Base-by-base conservation (phyloP, 2,888 invertebrate species). In the Drosophila anomalata region DNA sequence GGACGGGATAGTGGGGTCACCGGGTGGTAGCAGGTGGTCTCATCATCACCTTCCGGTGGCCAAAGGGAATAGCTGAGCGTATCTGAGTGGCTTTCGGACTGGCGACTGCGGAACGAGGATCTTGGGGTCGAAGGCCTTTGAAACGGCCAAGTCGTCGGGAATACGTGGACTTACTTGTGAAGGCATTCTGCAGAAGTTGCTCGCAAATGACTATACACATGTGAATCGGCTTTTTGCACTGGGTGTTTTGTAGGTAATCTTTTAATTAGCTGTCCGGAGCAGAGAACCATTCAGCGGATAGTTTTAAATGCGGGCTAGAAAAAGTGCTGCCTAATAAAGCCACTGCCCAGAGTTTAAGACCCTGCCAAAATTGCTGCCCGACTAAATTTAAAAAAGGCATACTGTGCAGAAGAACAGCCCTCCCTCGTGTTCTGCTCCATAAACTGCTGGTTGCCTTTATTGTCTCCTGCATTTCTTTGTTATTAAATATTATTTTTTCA, bases 381-480 rank as follows among this genome's bases (percentile, higher is more conserved):
- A 55, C 55, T 55, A 55, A 66, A 66, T 66, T 50, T 47, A 9
- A 20, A 26, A 24, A 29, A 39, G 8, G 14, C 20, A 8, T 24
- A 24, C 29, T 20, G 22, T 39, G 9, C 47, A 53, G 11, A 33
- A 55, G 24, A 26, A 5, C 8, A 11, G 8, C 33, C 20, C 20
- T 29, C 33, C 14, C 47, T 33, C 12, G 14, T 14, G 11, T 50
- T 44, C 42, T 24, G 33, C 8, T 17, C 41, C 53, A 54, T 71
- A 66, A 69, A 66, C 29, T 39, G 9, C 48, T 39, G 14, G 47
- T 31, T 58, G 48, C 12, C 41, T 42, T 68, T 78, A 84, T 78
- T 81, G 87, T 81, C 85, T 87, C 73, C 53, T 29, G 46, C n/a
- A 85, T 85, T 78, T 84, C 67, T 66, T 73, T 62, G 79, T 85